Conservation (phyloP, 2,113 vertebrate species). For the Cromileptes altivelis region DNA sequence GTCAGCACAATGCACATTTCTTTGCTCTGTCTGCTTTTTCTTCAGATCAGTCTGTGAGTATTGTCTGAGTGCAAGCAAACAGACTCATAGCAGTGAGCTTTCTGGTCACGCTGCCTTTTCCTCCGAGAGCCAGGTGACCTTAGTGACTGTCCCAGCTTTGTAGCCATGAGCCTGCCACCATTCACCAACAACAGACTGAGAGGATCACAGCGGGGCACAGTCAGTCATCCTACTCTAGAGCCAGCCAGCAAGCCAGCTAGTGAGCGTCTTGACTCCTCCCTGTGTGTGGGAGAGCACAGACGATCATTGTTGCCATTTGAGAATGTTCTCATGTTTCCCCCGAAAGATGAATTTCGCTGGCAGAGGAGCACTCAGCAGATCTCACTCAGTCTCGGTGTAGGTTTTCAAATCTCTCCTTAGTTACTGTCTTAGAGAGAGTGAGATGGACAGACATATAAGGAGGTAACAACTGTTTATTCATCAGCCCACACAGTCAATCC, state of each 20-base stretch:
- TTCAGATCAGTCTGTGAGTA: slow-evolving; percentile 19
- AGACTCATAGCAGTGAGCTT: slow-evolving; percentile 31
- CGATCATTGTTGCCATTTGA: slow-evolving; percentile 59
- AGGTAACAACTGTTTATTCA: slow-evolving; percentile 73
- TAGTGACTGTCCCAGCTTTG: slow-evolving; percentile 63
- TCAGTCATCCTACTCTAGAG: slow-evolving; percentile 48
- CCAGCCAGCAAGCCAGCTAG: slow-evolving; percentile 47
- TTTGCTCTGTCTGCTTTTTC: slow-evolving; percentile 22
- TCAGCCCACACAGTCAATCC: slow-evolving; percentile 71
- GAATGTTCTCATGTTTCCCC: slow-evolving; percentile 62
- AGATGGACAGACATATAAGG: slow-evolving; percentile 58
- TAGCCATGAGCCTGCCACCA: slow-evolving; percentile 52
- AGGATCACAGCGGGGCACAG: slow-evolving; percentile 46
- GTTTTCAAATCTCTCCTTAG: slow-evolving; percentile 55
- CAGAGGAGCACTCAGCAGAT: slow-evolving; percentile 41
- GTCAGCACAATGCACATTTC: slow-evolving; percentile 5
- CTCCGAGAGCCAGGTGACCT: slow-evolving; percentile 66
- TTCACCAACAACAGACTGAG: slow-evolving; percentile 65
- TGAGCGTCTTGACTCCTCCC: slow-evolving; percentile 57
- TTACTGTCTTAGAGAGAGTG: slow-evolving; percentile 36
- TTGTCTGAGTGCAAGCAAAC: slow-evolving; percentile 27
- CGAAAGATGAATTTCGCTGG: slow-evolving; percentile 52
- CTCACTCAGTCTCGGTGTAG: slow-evolving; percentile 37
- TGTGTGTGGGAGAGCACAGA: slow-evolving; percentile 67
- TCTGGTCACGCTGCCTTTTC: slow-evolving; percentile 47